phyloP scores from a whole-genome alignment of 2,797 vertebrate species.

The Mormyrus hasselquistii region DNA sequence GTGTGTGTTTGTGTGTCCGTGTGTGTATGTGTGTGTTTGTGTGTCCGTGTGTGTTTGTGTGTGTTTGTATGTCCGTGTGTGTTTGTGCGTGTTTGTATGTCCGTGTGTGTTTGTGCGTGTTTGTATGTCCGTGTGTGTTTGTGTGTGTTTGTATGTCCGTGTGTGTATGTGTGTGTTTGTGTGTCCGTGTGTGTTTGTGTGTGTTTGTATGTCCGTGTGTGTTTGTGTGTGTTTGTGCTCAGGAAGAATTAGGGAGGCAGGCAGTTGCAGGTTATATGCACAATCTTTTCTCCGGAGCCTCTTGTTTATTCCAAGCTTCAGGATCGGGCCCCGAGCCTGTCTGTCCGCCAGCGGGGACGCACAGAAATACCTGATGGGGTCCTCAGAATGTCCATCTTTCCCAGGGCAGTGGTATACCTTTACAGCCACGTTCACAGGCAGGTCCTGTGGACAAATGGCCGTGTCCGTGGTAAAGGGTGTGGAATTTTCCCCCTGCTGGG shows the following conservation, averaged over 20 bases:
- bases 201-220: no score
- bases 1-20: background rate
- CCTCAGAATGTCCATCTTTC: background rate
- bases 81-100: background rate
- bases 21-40: background rate
- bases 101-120: background rate
- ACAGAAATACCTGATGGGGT: background rate
- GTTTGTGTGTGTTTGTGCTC: background rate
- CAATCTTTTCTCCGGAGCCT: slow-evolving; percentile 53
- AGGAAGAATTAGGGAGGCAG: slow-evolving; percentile 41
- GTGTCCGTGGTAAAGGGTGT: background rate
- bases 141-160: background rate
- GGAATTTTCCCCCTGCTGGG: background rate
- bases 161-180: background rate
- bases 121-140: background rate
- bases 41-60: background rate
- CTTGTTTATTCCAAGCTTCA: slow-evolving; percentile 15
- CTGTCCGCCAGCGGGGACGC: background rate
- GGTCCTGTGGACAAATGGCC: background rate
- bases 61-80: no score
- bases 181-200: background rate
- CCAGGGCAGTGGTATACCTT: background rate
- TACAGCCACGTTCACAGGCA: background rate
- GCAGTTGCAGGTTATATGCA: slow-evolving; percentile 60
- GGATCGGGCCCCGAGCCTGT: slow-evolving; percentile 31